Evolutionary conservation across 2,113 vertebrate species (phyloP).

Genomic region (Apodemus speciosus): DNA sequence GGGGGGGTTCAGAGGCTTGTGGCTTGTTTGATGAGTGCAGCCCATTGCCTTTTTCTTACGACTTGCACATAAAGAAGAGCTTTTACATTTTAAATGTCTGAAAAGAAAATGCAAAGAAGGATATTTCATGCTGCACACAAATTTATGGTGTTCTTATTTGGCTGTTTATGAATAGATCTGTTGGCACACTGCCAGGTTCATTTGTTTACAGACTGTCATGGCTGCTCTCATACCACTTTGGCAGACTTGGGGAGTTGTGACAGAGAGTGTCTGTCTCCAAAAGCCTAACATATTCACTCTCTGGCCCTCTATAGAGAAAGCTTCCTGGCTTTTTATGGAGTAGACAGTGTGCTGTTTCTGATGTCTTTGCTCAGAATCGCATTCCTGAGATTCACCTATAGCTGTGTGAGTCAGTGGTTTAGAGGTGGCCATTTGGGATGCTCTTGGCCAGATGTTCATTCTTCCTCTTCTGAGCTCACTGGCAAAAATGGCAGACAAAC

Average conservation of each 20-base stretch:
- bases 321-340: neutral
- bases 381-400: neutral
- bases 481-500: neutral
- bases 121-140: slow-evolving; percentile 56
- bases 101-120: slow-evolving; percentile 43
- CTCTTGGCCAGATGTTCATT: neutral
- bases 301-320: neutral
- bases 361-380: neutral
- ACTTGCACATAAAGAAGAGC: neutral
- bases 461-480: neutral
- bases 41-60: neutral
- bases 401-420: neutral
- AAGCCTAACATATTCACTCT: neutral
- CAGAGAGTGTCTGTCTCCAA: neutral
- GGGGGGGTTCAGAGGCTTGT: neutral
- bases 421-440: neutral
- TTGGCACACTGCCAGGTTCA: neutral
- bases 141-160: slow-evolving; percentile 31
- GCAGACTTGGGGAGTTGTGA: neutral
- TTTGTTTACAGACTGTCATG: neutral
- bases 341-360: neutral
- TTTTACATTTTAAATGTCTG: slow-evolving; percentile 41
- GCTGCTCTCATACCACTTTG: neutral
- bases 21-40: neutral
- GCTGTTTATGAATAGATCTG: slow-evolving; percentile 34